Evolutionary conservation across 2,113 vertebrate species (phyloP).

Genomic region (Phalacrocorax carbo): DNA sequence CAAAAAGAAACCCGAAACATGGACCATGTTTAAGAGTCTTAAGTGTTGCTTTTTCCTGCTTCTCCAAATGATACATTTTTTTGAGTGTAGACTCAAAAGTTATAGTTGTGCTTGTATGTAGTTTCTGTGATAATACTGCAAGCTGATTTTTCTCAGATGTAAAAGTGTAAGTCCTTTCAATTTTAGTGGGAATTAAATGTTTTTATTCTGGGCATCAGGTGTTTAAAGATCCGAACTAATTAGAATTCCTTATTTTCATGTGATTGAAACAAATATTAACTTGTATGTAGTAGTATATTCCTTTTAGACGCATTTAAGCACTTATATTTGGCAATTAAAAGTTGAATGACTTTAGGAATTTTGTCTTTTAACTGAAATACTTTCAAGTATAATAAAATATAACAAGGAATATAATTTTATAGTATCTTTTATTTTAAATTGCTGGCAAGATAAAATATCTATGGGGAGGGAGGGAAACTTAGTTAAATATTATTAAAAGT

Average conservation of each 20-base stretch:
- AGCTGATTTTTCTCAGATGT: neutral
- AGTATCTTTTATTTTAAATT: neutral
- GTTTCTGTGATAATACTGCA: neutral
- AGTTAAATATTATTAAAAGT: neutral
- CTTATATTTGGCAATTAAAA: neutral
- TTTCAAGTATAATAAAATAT: neutral
- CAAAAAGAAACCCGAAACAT: neutral
- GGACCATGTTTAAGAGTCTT: neutral
- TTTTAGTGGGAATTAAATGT: neutral
- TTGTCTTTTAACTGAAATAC: neutral
- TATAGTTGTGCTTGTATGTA: neutral
- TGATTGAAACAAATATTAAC: neutral
- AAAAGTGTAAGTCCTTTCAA: neutral
- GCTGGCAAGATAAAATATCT: neutral
- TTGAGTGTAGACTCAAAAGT: neutral
- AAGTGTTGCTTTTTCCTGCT: neutral
- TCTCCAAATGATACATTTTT: neutral
- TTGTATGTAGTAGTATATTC: neutral
- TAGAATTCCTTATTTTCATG: neutral
- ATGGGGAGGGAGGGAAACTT: neutral
- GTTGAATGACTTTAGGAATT: neutral
- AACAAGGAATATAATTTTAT: neutral
- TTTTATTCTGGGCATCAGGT: neutral
- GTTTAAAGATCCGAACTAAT: neutral
- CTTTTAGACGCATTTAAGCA: neutral